Evolutionary conservation across 2,888 invertebrate species (phyloP).

Genomic region (Sphecodes monilicornis): DNA sequence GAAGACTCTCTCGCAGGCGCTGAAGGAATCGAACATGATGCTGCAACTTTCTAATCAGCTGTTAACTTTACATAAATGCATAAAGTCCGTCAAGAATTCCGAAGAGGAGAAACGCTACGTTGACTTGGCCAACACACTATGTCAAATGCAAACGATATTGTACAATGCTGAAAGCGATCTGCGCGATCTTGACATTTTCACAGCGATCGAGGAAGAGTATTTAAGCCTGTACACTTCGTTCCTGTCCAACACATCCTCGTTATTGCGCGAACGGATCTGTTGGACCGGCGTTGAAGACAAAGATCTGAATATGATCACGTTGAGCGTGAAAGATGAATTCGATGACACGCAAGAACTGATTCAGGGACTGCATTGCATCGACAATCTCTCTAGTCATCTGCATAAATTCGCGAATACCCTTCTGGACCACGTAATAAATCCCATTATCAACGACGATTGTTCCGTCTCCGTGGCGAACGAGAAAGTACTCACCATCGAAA

Average conservation of each 20-base stretch:
- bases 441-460: constrained; percentile 86
- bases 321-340: constrained; percentile 71
- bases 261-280: constrained; percentile 86
- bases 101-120: constrained; percentile 80
- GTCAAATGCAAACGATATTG: constrained; percentile 84
- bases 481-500: constrained; percentile 83
- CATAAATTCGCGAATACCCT: constrained; percentile 87
- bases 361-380: constrained; percentile 82
- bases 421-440: constrained; percentile 86
- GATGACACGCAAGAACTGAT: constrained; percentile 82
- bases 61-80: constrained; percentile 82
- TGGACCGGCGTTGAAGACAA: constrained; percentile 77
- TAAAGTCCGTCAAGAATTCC: constrained; percentile 80
- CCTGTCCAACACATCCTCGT: constrained; percentile 80
- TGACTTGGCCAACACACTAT: constrained; percentile 86
- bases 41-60: constrained; percentile 85
- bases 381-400: constrained; percentile 85
- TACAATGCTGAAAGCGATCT: constrained; percentile 85
- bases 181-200: constrained; percentile 85
- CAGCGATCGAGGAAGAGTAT: constrained; percentile 85
- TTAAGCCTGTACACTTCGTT: constrained; percentile 85
- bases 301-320: constrained; percentile 28
- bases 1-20: constrained; percentile 85
- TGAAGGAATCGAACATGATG: constrained; percentile 87
- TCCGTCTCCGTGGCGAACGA: constrained; percentile 84